Conservation (phyloP, 64 coral and sea anemone genomes). For the Pocillopora verrucosa region DNA sequence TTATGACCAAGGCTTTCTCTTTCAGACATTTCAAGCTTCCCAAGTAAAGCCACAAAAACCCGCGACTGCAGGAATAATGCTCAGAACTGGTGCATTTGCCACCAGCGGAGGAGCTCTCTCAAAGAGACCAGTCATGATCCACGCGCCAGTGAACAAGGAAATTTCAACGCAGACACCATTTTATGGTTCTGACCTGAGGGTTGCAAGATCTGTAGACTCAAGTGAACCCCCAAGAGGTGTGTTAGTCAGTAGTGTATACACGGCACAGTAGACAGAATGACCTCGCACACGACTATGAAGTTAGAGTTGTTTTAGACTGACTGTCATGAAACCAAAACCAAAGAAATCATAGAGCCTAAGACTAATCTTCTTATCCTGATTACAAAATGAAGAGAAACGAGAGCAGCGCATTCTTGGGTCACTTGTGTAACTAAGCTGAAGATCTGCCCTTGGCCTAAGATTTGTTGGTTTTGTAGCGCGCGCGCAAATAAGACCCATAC, state of each 20-base stretch:
- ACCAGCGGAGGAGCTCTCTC: not conserved
- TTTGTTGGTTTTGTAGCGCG: too few relatives aligned
- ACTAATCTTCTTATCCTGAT: too few relatives aligned
- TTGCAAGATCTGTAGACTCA: constrained; percentile 77
- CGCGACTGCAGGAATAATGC: not conserved
- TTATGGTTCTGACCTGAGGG: constrained; percentile 60
- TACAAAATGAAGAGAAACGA: too few relatives aligned
- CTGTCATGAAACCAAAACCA: too few relatives aligned
- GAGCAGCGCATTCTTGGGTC: too few relatives aligned
- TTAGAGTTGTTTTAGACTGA: too few relatives aligned
- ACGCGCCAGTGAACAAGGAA: constrained; percentile 34
- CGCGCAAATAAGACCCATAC: too few relatives aligned
- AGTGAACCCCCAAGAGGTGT: constrained; percentile 70
- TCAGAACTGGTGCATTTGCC: constrained; percentile 23
- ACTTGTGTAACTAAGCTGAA: too few relatives aligned
- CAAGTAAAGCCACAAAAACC: constrained; percentile 2
- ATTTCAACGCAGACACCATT: constrained; percentile 75
- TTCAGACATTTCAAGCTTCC: not conserved
- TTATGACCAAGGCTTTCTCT: not conserved
- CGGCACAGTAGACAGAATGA: too few relatives aligned
- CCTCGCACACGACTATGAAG: too few relatives aligned
- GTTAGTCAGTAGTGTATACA: not conserved
- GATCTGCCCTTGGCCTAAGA: too few relatives aligned
- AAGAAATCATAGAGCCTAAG: too few relatives aligned
- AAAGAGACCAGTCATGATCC: not conserved